Conservation (phyloP, 2,888 invertebrate genomes). For the Bugulina stolonifera region DNA sequence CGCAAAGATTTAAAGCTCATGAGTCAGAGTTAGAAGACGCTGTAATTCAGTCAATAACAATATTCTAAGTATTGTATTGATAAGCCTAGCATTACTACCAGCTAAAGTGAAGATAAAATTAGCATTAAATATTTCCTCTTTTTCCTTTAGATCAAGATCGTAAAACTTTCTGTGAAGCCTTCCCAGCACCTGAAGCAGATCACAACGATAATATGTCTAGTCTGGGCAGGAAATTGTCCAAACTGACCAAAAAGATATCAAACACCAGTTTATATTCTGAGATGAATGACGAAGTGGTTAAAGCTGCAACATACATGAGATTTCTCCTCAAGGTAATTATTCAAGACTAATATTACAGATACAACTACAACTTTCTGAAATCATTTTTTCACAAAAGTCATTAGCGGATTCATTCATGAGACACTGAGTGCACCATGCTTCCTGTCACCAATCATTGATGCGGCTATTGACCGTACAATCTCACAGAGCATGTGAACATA, state of each 20-base stretch:
- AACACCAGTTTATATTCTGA: constrained; percentile 30
- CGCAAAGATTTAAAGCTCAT: too few species aligned
- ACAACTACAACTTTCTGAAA: too few species aligned
- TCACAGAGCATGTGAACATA: too few species aligned
- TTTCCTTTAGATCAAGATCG: constrained; percentile 36
- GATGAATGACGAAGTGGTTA: constrained; percentile 40
- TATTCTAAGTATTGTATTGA: too few species aligned
- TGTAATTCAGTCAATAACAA: too few species aligned
- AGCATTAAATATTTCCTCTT: neutral
- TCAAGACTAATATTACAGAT: too few species aligned
- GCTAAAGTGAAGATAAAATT: neutral
- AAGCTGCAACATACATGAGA: constrained; percentile 47
- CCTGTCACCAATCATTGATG: too few species aligned
- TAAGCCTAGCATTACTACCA: neutral
- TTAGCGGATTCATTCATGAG: too few species aligned
- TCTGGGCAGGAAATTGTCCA: neutral
- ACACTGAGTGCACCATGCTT: too few species aligned
- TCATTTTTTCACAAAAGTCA: too few species aligned
- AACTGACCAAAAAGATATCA: constrained; percentile 1
- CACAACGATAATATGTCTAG: constrained; percentile 2
- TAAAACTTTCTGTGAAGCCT: constrained; percentile 38
- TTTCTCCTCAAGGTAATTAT: constrained; percentile 41
- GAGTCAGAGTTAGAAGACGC: too few species aligned
- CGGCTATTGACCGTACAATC: too few species aligned
- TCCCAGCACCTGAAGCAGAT: constrained; percentile 32